Conservation (phyloP, 2,113 vertebrate species). For the Melierax canorus region DNA sequence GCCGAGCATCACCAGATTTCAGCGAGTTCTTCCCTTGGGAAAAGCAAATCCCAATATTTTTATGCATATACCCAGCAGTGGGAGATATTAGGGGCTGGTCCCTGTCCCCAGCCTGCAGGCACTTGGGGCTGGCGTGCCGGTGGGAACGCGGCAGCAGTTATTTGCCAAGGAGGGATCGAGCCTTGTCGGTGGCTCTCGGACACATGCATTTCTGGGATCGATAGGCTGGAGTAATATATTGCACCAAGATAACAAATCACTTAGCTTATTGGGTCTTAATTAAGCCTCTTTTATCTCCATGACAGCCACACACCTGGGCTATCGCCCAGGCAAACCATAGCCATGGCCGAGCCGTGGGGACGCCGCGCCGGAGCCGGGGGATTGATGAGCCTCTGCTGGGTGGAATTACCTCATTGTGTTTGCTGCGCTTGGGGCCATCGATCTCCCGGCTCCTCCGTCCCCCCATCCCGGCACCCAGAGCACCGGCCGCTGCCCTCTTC, state of each 20-base stretch:
- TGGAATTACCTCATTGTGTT: slow-evolving; percentile 58
- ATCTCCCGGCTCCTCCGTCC: neutral
- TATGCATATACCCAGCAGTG: neutral
- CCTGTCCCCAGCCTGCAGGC: neutral
- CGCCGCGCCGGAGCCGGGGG: neutral
- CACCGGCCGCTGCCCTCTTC: neutral
- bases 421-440: neutral
- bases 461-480: neutral
- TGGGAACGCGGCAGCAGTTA: rapidly evolving
- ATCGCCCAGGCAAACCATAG: neutral
- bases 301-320: slow-evolving; percentile 75
- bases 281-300: slow-evolving; percentile 74
- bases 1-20: neutral
- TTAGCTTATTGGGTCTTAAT: slow-evolving; percentile 79
- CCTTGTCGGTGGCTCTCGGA: neutral
- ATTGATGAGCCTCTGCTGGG: slow-evolving; percentile 34
- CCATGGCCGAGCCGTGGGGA: neutral
- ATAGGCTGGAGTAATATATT: slow-evolving; percentile 68
- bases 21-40: neutral
- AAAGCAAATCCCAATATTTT: neutral
- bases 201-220: slow-evolving; percentile 26
- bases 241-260: slow-evolving; percentile 75
- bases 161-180: neutral
- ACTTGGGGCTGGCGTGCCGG: neutral
- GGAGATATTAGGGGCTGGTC: neutral